A percentile compares a stretch with the other conserved stretches of the same genome.
These are phyloP conservation scores for Cottus gobio DNA, from an alignment of 2,113 vertebrate species.

Conservation along the genomic window DNA sequence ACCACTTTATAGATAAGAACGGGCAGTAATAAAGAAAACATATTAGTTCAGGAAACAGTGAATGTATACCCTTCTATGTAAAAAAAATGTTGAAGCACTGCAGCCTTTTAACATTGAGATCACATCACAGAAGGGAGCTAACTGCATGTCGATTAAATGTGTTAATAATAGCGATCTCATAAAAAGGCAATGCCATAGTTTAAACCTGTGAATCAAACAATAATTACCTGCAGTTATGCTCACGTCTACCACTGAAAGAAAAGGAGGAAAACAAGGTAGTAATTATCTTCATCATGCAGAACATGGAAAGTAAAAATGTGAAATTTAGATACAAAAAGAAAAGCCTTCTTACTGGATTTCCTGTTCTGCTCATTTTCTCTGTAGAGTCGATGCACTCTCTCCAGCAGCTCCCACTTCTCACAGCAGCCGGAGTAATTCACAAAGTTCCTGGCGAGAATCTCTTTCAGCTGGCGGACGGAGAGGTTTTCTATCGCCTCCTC, in stretches of 20 bases:
- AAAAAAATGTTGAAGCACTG: background rate
- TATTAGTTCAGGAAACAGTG: conserved; percentile 40
- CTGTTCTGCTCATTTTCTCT: conserved; percentile 92
- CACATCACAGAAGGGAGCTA: background rate
- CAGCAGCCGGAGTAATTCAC: conserved; percentile 99
- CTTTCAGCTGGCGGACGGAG: conserved; percentile 96
- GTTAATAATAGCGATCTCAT: background rate
- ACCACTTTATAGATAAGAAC: conserved; percentile 77
- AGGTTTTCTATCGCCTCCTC: conserved; percentile 92
- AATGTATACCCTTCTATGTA: conserved; percentile 9
- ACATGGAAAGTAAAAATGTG: background rate
- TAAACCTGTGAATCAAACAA: conserved; percentile 1
- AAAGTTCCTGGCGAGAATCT: conserved; percentile 96
- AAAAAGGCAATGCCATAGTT: background rate
- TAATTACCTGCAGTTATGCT: conserved; percentile 84
- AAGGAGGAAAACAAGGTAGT: background rate
- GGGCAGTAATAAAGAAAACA: conserved; percentile 51
- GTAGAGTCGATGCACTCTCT: conserved; percentile 95
- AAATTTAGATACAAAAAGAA: background rate
- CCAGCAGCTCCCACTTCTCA: conserved; percentile 98
- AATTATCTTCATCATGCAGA: background rate
- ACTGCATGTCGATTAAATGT: background rate
- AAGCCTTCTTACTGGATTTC: conserved; percentile 87
- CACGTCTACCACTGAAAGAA: conserved; percentile 84
- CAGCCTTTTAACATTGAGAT: background rate